A percentile compares a stretch with the other conserved stretches of the same genome.
phyloP scores from a whole-genome alignment of 2,888 invertebrate species.

The Trissolcus brochymenae region DNA sequence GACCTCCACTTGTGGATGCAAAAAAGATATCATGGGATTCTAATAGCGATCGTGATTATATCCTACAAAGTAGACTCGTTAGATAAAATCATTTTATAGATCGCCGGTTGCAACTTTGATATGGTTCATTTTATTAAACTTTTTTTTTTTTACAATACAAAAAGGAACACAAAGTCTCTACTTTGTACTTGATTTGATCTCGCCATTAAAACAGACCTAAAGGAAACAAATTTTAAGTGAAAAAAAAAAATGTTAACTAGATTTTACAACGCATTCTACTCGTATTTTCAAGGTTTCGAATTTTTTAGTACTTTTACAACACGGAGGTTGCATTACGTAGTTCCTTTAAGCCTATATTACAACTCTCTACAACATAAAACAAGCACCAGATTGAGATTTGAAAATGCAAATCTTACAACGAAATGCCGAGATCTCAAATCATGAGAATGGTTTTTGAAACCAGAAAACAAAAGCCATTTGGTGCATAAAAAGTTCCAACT shows the following conservation, averaged over 20 bases:
- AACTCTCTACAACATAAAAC: constrained; percentile 22
- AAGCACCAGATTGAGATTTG: constrained; percentile 23
- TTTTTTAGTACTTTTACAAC: constrained; percentile 48
- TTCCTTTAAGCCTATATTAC: constrained; percentile 46
- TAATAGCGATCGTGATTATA: constrained; percentile 22
- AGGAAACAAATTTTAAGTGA: constrained; percentile 4
- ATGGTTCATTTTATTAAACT: constrained; percentile 17
- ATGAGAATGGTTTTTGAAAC: constrained; percentile 1
- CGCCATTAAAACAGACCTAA: constrained; percentile 33
- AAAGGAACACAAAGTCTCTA: constrained; percentile 2
- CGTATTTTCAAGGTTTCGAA: constrained; percentile 38
- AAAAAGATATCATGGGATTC: constrained; percentile 26
- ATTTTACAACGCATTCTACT: constrained; percentile 38
- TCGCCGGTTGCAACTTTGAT: constrained; percentile 25
- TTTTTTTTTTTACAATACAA: constrained; percentile 16
- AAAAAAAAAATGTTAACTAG: constrained; percentile 4
- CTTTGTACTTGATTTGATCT: constrained; percentile 35
- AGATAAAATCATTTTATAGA: constrained; percentile 24
- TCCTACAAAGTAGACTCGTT: constrained; percentile 23
- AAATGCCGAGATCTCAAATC: constrained; percentile 1
- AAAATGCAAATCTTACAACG: constrained; percentile 5
- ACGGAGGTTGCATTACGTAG: constrained; percentile 47
- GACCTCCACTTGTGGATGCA: constrained; percentile 11
- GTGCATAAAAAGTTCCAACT: too few relatives aligned
- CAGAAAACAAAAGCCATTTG: too few relatives aligned